These are phyloP conservation scores for Onychomys torridus DNA, from an alignment of 2,797 vertebrate species.

Conservation along the genomic window DNA sequence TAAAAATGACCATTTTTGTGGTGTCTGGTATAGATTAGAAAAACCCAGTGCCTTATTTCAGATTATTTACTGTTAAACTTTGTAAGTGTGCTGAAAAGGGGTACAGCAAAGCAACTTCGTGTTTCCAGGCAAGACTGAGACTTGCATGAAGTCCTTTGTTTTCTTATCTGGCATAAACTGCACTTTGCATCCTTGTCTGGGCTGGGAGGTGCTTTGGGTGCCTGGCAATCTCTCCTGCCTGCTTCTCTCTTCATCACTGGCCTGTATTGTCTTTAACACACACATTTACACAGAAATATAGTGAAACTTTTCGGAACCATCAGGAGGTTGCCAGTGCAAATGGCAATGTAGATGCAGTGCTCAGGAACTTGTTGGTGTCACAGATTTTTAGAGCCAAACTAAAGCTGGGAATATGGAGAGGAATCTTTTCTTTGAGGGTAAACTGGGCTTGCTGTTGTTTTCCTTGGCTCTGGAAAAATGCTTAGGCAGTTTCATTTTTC, in stretches of 20 bases:
- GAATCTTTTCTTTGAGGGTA: conserved; percentile 40
- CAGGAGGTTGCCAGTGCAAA: not conserved
- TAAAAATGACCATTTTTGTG: conserved; percentile 11
- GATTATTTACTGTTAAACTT: not conserved
- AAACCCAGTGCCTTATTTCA: not conserved
- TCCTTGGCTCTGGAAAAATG: conserved; percentile 64
- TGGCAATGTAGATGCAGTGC: not conserved
- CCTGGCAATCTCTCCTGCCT: not conserved
- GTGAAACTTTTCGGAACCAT: not conserved
- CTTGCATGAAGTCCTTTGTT: not conserved
- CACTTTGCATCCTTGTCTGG: not conserved
- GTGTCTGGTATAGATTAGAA: not conserved
- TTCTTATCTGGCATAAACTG: not conserved
- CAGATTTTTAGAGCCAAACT: conserved; percentile 46
- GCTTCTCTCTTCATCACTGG: not conserved
- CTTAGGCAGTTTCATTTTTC: conserved; percentile 69
- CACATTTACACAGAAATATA: not conserved
- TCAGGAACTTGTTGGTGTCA: conserved; percentile 51
- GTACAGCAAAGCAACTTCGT: not conserved
- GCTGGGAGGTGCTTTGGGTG: not conserved
- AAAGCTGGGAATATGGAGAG: not conserved
- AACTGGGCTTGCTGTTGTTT: conserved; percentile 68
- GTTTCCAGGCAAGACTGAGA: not conserved
- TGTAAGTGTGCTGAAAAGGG: not conserved
- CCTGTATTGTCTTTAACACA: not conserved